phyloP scores from a whole-genome alignment of 2,797 vertebrate genomes.

The Neomorphus geoffroyi region DNA sequence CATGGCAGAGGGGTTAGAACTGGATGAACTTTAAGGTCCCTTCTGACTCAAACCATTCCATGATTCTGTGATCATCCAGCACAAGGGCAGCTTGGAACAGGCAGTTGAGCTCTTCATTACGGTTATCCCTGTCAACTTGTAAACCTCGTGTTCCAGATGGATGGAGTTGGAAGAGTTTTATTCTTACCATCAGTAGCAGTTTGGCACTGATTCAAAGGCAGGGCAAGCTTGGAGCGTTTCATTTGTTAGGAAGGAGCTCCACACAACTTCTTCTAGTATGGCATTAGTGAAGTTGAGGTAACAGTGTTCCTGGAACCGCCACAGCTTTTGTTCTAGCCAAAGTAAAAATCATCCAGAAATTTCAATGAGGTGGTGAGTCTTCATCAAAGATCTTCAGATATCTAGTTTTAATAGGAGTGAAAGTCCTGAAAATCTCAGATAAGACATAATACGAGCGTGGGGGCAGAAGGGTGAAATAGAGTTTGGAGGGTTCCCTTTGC shows the following conservation, averaged over 20 bases:
- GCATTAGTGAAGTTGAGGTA: neutral
- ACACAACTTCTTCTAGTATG: neutral
- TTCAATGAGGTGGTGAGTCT: neutral
- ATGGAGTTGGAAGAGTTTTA: neutral
- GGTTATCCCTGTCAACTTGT: neutral
- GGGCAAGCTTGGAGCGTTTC: neutral
- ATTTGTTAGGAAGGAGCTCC: neutral
- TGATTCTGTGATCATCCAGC: neutral
- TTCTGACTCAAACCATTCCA: too few relatives aligned
- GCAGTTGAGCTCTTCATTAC: neutral
- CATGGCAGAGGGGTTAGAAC: too few relatives aligned
- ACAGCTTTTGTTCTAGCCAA: neutral
- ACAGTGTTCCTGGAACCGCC: neutral
- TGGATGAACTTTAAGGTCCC: too few relatives aligned
- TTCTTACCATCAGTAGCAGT: neutral
- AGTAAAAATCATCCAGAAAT: neutral
- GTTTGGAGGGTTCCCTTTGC: neutral
- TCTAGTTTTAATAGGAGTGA: neutral
- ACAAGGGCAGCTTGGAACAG: neutral
- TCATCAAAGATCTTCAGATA: neutral
- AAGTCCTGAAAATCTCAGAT: neutral
- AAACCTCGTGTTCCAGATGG: neutral
- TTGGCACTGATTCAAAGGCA: neutral
- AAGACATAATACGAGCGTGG: rapidly evolving
- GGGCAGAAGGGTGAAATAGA: rapidly evolving